Percentiles rank a stretch among this genome's conserved stretches.
Conservation (phyloP, 2,888 invertebrate genomes). For the Lithophane socia region DNA sequence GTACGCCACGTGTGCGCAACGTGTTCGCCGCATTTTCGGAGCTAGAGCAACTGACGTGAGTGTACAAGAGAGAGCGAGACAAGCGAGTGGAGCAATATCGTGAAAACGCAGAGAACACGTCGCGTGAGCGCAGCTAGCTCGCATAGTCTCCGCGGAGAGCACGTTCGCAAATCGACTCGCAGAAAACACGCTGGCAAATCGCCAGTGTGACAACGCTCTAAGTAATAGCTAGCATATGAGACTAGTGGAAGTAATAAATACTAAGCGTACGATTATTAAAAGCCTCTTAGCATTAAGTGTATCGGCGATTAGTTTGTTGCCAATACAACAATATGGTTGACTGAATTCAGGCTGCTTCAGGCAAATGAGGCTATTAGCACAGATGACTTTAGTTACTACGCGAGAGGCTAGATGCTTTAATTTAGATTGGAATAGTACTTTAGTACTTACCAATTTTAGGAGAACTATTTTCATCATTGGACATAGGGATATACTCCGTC, state of each 20-base stretch:
- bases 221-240: constrained; percentile 25
- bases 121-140: too few relatives aligned
- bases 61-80: too few relatives aligned
- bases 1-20: too few relatives aligned
- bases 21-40: too few relatives aligned
- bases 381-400: background rate
- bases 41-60: too few relatives aligned
- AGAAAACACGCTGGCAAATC: too few relatives aligned
- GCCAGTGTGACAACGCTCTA: too few relatives aligned
- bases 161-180: too few relatives aligned
- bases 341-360: background rate
- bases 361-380: constrained; percentile 23
- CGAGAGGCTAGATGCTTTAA: background rate
- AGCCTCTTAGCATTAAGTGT: constrained; percentile 25
- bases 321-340: constrained; percentile 39
- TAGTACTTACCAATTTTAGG: background rate
- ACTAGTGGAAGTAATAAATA: constrained; percentile 36
- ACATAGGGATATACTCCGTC: too few relatives aligned
- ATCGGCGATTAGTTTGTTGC: constrained; percentile 25
- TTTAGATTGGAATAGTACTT: background rate
- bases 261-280: constrained; percentile 35
- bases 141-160: too few relatives aligned
- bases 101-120: too few relatives aligned
- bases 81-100: too few relatives aligned
- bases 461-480: background rate